A percentile compares a stretch with the other conserved stretches of the same genome.
phyloP scores from a whole-genome alignment of 1,140 invertebrate genomes.

The Rhyzopertha dominica region DNA sequence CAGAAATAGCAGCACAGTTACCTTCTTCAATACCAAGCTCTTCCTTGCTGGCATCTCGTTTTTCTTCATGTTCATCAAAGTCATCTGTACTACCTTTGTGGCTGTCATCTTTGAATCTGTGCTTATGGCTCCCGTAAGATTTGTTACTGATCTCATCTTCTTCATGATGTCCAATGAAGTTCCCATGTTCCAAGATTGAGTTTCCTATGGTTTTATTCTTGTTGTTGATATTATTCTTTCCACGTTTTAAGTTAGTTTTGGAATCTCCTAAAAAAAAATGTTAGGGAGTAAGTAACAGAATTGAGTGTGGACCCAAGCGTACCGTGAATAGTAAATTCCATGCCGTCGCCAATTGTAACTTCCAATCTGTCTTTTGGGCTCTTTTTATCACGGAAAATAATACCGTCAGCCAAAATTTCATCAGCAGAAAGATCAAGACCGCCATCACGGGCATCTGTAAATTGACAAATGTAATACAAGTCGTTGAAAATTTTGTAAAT shows the following conservation, averaged over 20 bases:
- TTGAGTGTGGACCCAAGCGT: too few species aligned
- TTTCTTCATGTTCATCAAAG: constrained; percentile 78
- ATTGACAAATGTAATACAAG: constrained; percentile 1
- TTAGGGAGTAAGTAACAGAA: not conserved
- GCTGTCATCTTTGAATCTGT: constrained; percentile 82
- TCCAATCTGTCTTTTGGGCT: constrained; percentile 79
- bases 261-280: constrained; percentile 31
- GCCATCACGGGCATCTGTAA: constrained; percentile 42
- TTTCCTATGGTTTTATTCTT: constrained; percentile 44
- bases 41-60: constrained; percentile 86
- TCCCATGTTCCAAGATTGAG: constrained; percentile 41
- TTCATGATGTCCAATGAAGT: constrained; percentile 47
- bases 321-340: constrained; percentile 88
- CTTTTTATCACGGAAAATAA: constrained; percentile 80
- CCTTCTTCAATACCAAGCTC: constrained; percentile 72
- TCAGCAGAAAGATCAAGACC: constrained; percentile 59
- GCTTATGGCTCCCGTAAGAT: constrained; percentile 88
- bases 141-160: constrained; percentile 79
- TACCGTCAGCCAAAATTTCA: constrained; percentile 75
- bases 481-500: not conserved
- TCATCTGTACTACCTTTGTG: constrained; percentile 81
- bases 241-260: constrained; percentile 37
- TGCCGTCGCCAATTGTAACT: constrained; percentile 83
- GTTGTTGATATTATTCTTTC: constrained; percentile 43
- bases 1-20: too few species aligned